Evolutionary conservation across 2,797 vertebrate species (phyloP), one percentile per base, ranked within the genome.

Genomic region (Brachyalestes nurse): DNA sequence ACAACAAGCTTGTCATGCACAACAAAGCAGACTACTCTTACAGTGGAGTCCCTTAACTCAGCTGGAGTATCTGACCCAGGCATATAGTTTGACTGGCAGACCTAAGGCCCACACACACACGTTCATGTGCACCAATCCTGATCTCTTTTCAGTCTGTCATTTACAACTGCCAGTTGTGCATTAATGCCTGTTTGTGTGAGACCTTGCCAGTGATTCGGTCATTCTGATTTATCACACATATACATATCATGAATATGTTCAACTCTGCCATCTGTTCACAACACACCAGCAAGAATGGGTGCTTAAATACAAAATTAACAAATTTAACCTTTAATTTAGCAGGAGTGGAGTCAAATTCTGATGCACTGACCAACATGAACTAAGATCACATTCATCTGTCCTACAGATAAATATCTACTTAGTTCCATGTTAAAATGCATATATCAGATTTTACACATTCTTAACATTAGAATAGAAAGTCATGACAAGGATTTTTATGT

Each of bases 21-120:
- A 99, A 99, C 93, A 99, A 99, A 93, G 98, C 98, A 76, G 98
- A 99, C 90, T 99, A 99, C 92, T 98, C 97, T 0, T 99, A 99
- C 96, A 97, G 97, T 0, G 96, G 97, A 38, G 95, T 96, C 6
- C 96, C 96, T 57, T 99, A 94, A 88, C 88, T 84, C 49, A 6
- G 7, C 45, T 10, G 34, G 57, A 16, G 19, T 47, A 62, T 42
- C 45, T 65, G 53, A 61, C 45, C 55, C 16, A 66, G 83, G 79
- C 42, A 42, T 25, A 83, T 62, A 40, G 75, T 21, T 8, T 19
- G 72, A 58, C 76, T 17, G 83, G 78, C 78, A 66, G 85, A 84
- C 70, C 21, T 83, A 84, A 80, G 73, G 85, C 83, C 47, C 69
- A 84, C 84, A 75, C 69, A 81, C 83, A 74, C 23, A 72, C 75